Conservation (phyloP, 2,113 vertebrate genomes). For the Phrynosoma blainvillii region DNA sequence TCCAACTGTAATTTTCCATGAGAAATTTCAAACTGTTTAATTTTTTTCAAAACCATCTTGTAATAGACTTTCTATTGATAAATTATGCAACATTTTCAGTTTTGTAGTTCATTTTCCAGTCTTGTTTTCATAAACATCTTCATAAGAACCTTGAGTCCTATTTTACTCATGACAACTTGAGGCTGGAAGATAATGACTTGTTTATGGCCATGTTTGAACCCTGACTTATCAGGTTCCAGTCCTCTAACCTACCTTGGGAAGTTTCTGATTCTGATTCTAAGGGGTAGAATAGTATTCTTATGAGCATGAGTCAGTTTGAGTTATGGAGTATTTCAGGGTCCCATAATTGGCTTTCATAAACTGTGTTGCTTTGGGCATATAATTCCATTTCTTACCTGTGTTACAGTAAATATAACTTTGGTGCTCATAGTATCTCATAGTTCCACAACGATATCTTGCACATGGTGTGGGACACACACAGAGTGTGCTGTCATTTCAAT, state of each 20-base stretch:
- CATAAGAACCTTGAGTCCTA: neutral
- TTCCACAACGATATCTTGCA: neutral
- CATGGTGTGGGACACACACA: neutral
- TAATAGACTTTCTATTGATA: neutral
- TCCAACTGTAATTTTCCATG: conserved; percentile 26
- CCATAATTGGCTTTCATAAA: neutral
- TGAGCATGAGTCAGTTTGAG: neutral
- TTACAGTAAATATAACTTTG: neutral
- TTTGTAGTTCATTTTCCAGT: neutral
- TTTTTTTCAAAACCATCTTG: neutral
- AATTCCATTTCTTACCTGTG: neutral
- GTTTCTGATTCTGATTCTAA: neutral
- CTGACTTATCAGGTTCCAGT: neutral
- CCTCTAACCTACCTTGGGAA: neutral
- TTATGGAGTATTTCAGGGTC: neutral
- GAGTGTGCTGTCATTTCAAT: neutral
- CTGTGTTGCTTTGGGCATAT: neutral
- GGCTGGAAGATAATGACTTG: neutral
- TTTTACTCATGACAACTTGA: neutral
- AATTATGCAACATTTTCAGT: neutral
- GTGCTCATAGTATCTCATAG: neutral
- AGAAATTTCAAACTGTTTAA: conserved; percentile 20
- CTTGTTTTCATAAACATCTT: neutral
- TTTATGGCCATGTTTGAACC: neutral
- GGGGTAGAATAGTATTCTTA: neutral